Evolutionary conservation across 2,797 vertebrate species (phyloP), one percentile per base, ranked within the genome.

Genomic region (Syngnathus acus): DNA sequence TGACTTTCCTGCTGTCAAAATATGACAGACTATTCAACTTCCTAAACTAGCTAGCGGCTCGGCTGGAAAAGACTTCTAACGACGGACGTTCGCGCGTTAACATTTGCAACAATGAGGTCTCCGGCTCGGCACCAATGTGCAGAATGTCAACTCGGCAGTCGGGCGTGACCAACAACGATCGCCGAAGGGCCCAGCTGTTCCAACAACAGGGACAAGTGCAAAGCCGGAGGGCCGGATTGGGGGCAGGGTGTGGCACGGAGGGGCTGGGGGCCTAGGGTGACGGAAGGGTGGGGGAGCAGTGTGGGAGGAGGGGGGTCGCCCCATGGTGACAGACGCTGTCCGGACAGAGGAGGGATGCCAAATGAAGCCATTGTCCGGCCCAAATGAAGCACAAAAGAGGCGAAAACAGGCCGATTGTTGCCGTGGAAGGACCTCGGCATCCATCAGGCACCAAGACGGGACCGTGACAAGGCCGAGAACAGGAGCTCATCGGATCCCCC

Each of bases 281-380:
- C 9, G 53, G 13, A 14, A 2, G 79, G 78, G 9, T 10, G 26
- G 55, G 1, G 14, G 55, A 79, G 73, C 68, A 78, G 76, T 82
- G 74, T 80, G 72, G 26, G 26, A 32, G 2, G 26, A 32, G 60
- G 60, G 79, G 71, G 68, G 78, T 74, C 80, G 72, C 81, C 70
- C 81, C 72, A 85, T 87, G 85, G 88, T 78, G 86, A 89, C 80
- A 58, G 79, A 75, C 80, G 72, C 80, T 84, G 78, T 84, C 82
- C 78, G 76, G 67, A 72, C 72, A 84, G 76, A 87, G 81, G 79
- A 80, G 87, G 64, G 89, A 90, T 86, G 89, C 81, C 87, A 91
- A 92, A 89, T 89, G 87, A 91, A 81, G 80, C 87, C 69, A 89
- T 92, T 92, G 91, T 92, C 83, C 83, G 82, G 79, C 89, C 85